Evolutionary conservation across 2,797 vertebrate genomes (phyloP), one percentile per base, ranked within the genome.

Genomic region (Catharus ustulatus): DNA sequence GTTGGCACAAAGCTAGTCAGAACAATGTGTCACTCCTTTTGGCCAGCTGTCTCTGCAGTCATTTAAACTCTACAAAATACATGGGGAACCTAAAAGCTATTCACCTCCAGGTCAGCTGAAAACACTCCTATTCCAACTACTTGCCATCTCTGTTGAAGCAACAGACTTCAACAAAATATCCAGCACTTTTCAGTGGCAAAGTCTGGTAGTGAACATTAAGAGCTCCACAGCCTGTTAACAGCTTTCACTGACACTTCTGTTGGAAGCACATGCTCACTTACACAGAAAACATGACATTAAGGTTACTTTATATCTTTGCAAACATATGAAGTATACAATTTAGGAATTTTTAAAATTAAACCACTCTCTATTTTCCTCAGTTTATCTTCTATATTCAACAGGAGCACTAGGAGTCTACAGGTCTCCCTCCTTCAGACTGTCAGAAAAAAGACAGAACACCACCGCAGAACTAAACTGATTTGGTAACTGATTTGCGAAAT

Each of bases 41-140:
- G 18, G 23, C 5, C 43, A 78, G 14, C 14, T 48, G 81, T 51
- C 36, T 43, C 43, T 84, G 76, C 10, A 72, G 34, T 21, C 55
- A 62, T 52, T 68, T 69, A 43, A 83, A 52, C 10, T 64, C 38
- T 16, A 57, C 29, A 67, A 74, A 87, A 74, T 7, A 51, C 1
- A 4, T 0, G 0, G 49, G 63, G 42, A 48, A 63, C 2, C 32
- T 54, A 67, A 84, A 45, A 59, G 2, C 12, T 64, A 12, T 72
- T 75, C 38, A 74, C 11, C 20, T 78, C 46, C 26, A 78, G 26
- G n/a, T 19, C 51, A 69, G 12, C 18, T 73, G 40, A 77, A 92
- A 83, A 61, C 20, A 48, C 24, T 42, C 15, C 29, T 40, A 49
- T 49, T 69, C 49, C 40, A 68, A 36, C 58, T 78, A 72, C 16